Evolutionary conservation across 2,888 invertebrate genomes (phyloP).

Genomic region (Plagiodera versicolora): DNA sequence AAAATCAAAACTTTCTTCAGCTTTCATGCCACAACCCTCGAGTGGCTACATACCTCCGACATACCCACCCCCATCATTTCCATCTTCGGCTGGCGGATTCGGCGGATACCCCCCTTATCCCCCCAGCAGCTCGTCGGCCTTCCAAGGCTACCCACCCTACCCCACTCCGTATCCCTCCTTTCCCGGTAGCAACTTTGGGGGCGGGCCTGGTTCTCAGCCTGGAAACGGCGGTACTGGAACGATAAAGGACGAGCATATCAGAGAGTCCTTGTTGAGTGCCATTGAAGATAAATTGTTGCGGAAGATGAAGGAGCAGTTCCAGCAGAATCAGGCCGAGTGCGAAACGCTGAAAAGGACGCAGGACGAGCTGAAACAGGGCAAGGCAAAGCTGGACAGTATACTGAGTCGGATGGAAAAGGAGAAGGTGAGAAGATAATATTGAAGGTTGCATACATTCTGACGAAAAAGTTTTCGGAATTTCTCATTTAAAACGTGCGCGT

Average conservation of each 20-base stretch:
- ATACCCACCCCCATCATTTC: constrained; percentile 35
- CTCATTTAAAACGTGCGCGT: too few relatives aligned
- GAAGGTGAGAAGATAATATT: constrained; percentile 58
- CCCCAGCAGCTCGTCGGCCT: constrained; percentile 18
- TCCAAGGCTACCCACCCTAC: constrained; percentile 30
- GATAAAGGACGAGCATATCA: constrained; percentile 94
- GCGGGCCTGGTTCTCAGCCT: constrained; percentile 39
- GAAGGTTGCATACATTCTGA: too few relatives aligned
- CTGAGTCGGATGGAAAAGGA: constrained; percentile 76
- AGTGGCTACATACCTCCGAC: constrained; percentile 39
- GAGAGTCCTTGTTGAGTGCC: constrained; percentile 90
- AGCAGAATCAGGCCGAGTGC: constrained; percentile 88
- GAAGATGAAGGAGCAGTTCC: constrained; percentile 85
- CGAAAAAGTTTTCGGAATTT: too few relatives aligned
- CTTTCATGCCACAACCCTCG: constrained; percentile 54
- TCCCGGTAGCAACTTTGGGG: constrained; percentile 29
- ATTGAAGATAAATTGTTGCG: constrained; percentile 92
- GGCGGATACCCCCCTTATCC: constrained; percentile 36
- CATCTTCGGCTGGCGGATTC: constrained; percentile 24
- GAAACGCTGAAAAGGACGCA: constrained; percentile 86
- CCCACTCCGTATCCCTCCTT: constrained; percentile 39
- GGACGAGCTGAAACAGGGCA: constrained; percentile 83
- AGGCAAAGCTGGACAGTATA: constrained; percentile 78
- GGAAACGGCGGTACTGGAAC: constrained; percentile 65
- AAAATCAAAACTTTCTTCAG: constrained; percentile 44